Conservation (phyloP, 2,113 vertebrate species). For the Forbesichthys papilliferus region DNA sequence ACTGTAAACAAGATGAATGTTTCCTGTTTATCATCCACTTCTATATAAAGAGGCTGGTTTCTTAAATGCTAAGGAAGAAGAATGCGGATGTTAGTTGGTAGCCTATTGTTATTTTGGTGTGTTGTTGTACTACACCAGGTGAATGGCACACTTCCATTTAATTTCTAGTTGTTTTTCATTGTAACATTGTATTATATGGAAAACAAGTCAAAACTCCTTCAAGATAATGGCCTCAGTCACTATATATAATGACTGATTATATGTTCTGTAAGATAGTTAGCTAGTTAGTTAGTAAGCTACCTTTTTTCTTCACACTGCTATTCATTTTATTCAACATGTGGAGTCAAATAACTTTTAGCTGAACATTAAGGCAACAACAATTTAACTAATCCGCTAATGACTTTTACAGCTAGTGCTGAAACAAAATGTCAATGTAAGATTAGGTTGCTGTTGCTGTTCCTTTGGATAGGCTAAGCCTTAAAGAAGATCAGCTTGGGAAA, state of each 20-base stretch:
- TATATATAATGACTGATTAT: no score
- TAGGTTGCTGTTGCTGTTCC: constrained; percentile 35
- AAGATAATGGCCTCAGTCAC: constrained; percentile 14
- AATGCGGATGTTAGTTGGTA: constrained; percentile 72
- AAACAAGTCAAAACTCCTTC: constrained; percentile 41
- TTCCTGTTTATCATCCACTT: constrained; percentile 73
- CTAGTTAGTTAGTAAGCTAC: no score
- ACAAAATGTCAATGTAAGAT: constrained; percentile 27
- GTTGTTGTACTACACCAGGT: constrained; percentile 34
- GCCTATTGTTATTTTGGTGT: constrained; percentile 53
- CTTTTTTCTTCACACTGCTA: no score
- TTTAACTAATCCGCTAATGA: neutral
- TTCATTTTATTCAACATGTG: no score
- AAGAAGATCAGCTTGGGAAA: constrained; percentile 25
- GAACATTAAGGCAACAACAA: constrained; percentile 19
- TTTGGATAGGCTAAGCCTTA: constrained; percentile 26
- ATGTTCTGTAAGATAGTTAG: no score
- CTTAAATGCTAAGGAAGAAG: constrained; percentile 60
- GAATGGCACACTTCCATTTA: constrained; percentile 7
- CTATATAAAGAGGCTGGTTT: constrained; percentile 58
- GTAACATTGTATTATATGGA: constrained; percentile 21
- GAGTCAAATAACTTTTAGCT: no score
- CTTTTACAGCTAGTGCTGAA: neutral
- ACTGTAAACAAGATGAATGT: constrained; percentile 62
- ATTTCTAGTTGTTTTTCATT: no score